Evolutionary conservation across 92 coral and sea anemone genomes (phyloP), one percentile per base, ranked within the genome.

Genomic region (Zoanthus sociatus): DNA sequence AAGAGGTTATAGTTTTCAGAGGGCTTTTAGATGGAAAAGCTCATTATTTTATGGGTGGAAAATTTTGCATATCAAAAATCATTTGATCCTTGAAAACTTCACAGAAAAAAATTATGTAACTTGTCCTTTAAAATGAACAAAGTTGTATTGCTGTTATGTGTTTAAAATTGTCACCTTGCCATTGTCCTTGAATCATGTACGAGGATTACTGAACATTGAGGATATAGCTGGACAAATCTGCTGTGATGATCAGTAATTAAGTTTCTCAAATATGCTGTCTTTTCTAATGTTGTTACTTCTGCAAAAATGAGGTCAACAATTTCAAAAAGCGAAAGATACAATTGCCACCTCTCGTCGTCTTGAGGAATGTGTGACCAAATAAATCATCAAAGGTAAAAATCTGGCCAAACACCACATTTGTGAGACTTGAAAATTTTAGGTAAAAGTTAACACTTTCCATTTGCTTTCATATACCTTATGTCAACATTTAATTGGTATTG

Each of bases 351-450:
- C 53, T 90, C 89, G 32, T 86, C 88, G 32, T 86, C 88, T 17
- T 68, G 67, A 16, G 93, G 90, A 16, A 90, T 71, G 78, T 78
- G 78, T 17, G 93, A 26, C 26, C 26, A 26, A 33, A 45, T 90
- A 90, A 78, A 87, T 73, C 48, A 86, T 79, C 78, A 86, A 42
- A 5, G 93, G 90, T 47, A 87, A 53, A 44, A 86, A 86, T 37
- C 64, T 71, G 6, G 84, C 90, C 21, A 90, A 69, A 72, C 93
- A 90, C 86, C 89, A 87, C 87, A 90, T 79, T 75, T 86, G 93
- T 21, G 90, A 86, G 33, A 90, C 90, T 90, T 48, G 53, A 48
- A 48, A 48, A 48, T 48, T 5, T 48, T 0, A 48, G 9, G 53
- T 48, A 48, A 48, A 48, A 48, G 53, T 48, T 48, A 48, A 48